Percentiles rank a stretch among this genome's conserved stretches.
Evolutionary conservation across 2,113 vertebrate species (phyloP).

Genomic region (Prietella phreatophila): DNA sequence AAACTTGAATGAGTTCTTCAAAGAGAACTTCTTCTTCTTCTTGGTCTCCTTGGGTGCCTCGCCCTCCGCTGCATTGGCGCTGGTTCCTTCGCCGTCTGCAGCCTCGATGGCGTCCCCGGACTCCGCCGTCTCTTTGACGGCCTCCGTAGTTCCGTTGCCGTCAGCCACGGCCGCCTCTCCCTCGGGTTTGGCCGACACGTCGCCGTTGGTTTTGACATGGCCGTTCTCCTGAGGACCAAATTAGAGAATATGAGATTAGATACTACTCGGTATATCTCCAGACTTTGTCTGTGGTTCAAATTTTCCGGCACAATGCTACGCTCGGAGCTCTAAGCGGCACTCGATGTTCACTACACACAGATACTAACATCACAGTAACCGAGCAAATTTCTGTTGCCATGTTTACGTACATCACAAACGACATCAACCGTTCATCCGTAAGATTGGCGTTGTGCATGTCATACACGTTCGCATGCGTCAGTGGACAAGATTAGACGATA

Average conservation of each 20-base stretch:
- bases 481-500: background rate
- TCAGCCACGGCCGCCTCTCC: conserved; percentile 72
- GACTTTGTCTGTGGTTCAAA: background rate
- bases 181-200: conserved; percentile 81
- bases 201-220: conserved; percentile 88
- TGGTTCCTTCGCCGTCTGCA: conserved; percentile 68
- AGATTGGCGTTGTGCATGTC: background rate
- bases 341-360: background rate
- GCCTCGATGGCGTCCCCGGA: conserved; percentile 80
- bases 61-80: conserved; percentile 65
- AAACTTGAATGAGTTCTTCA: conserved; percentile 93
- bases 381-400: background rate
- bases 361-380: background rate
- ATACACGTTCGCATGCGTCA: background rate
- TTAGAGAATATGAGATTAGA: background rate
- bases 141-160: conserved; percentile 79
- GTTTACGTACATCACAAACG: background rate
- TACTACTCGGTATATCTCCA: background rate
- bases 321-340: background rate
- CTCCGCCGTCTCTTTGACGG: conserved; percentile 71
- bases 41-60: conserved; percentile 79
- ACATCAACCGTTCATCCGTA: background rate
- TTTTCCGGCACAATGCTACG: too few relatives aligned
- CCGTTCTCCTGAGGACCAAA: conserved; percentile 84
- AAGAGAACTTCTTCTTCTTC: conserved; percentile 94